Percentiles rank a stretch among this genome's conserved stretches.
Conservation (phyloP, 2,888 invertebrate species). For the Chymomyza fuscimana region DNA sequence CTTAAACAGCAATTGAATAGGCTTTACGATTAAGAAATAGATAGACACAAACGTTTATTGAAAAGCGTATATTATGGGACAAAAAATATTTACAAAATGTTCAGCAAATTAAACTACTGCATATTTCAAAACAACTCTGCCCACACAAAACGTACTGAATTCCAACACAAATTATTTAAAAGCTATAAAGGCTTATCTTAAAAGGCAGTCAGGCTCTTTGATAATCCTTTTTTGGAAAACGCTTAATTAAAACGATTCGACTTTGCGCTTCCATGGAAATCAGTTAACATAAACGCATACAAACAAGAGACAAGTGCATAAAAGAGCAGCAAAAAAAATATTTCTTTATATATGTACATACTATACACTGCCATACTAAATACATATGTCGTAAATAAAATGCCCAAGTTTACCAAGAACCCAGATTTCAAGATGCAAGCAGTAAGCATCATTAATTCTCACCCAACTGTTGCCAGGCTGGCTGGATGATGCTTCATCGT, state of each 20-base stretch:
- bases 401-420: constrained; percentile 63
- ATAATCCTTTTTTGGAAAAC: constrained; percentile 39
- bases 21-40: too few relatives aligned
- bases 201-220: not conserved
- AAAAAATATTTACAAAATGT: too few relatives aligned
- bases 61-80: too few relatives aligned
- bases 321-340: constrained; percentile 1
- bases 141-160: too few relatives aligned
- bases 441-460: constrained; percentile 69
- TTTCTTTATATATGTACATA: not conserved
- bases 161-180: not conserved
- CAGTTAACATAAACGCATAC: constrained; percentile 47
- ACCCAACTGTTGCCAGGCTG: constrained; percentile 60
- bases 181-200: not conserved
- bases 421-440: constrained; percentile 39
- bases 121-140: too few relatives aligned
- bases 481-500: constrained; percentile 16
- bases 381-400: constrained; percentile 14
- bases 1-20: too few relatives aligned
- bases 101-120: too few relatives aligned
- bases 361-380: not conserved
- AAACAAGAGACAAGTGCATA: not conserved
- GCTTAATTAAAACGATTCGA: constrained; percentile 56
- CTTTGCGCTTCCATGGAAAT: constrained; percentile 51
- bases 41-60: too few relatives aligned